Conservation (phyloP, 2,888 invertebrate genomes). For the Drosophila lacicola region DNA sequence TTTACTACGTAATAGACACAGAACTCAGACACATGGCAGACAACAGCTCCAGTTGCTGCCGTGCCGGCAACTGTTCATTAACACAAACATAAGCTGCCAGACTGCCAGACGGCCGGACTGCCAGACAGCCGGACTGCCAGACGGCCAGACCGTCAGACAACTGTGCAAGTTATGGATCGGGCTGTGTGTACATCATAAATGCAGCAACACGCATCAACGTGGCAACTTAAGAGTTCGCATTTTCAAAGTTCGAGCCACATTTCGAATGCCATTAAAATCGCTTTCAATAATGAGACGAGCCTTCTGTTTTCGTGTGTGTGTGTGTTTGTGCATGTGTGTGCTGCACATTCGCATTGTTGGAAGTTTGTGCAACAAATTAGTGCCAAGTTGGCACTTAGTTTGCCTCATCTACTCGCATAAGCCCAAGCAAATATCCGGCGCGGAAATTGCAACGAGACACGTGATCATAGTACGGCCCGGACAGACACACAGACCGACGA, state of each 20-base stretch:
- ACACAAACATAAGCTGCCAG: slow-evolving; percentile 77
- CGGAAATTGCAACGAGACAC: slow-evolving; percentile 79
- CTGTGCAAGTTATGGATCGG: slow-evolving; percentile 23
- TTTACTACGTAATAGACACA: slow-evolving; percentile 75
- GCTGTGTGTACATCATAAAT: slow-evolving; percentile 51
- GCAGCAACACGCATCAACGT: slow-evolving; percentile 24
- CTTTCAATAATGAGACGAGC: slow-evolving; percentile 52
- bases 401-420: slow-evolving; percentile 41
- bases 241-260: slow-evolving; percentile 39
- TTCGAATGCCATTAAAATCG: slow-evolving; percentile 67
- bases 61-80: slow-evolving; percentile 66
- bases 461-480: slow-evolving; percentile 56
- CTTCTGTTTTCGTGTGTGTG: neutral
- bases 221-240: slow-evolving; percentile 17
- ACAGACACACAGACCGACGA: neutral
- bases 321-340: neutral
- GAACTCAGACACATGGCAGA: slow-evolving; percentile 61
- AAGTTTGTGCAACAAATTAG: slow-evolving; percentile 75
- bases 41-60: slow-evolving; percentile 42
- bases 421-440: slow-evolving; percentile 71
- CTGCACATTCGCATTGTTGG: slow-evolving; percentile 43
- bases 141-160: slow-evolving; percentile 8
- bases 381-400: slow-evolving; percentile 68
- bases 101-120: slow-evolving; percentile 28
- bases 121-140: slow-evolving; percentile 32